Evolutionary conservation across 1,140 invertebrate genomes (phyloP), one percentile per base, ranked within the genome.

Genomic region (Yoshiicerus persimilis): DNA sequence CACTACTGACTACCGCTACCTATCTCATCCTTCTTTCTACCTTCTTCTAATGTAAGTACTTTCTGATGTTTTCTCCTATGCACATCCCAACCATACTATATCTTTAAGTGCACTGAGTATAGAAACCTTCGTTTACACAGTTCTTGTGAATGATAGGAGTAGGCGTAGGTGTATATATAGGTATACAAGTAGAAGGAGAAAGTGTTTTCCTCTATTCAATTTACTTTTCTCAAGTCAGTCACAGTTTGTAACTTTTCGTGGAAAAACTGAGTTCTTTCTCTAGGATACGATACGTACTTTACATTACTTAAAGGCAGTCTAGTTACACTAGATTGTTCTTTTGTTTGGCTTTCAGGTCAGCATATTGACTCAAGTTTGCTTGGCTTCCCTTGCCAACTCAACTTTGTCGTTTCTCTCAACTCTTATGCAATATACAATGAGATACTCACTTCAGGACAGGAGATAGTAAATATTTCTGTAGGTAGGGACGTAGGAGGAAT

Each of bases 291-390:
- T 80, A 80, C 20, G 34, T 20, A 80, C 20, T 34, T 80, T 36
- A 38, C 32, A 38, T 16, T 80, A 80, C 32, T 36, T 38, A 80
- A 80, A 23, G n/a, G 27, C 32, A 38, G 75, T n/a, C 75, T 80
- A 34, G 30, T 80, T 80, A 34, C 32, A 80, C 30, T 16, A 80
- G 75, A 80, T 80, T 80, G 75, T 80, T 80, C 75, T 36, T 80
- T 80, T 80, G 75, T 80, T 80, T 80, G 75, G 75, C 32, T 80
- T 80, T 80, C 75, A 80, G 75, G 75, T 80, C 75, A 80, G 75
- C 75, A 80, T 80, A 80, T 80, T 80, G 75, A 80, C 75, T 80
- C 32, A 36, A 80, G 75, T 80, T 80, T 32, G 75, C 75, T 80
- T 80, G 75, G 75, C 30, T 56, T 56, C 47, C 47, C n/a, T 80